These are phyloP conservation scores for Venustoraphidia nigricollis DNA, from an alignment of 2,888 invertebrate genomes.

Conservation along the genomic window DNA sequence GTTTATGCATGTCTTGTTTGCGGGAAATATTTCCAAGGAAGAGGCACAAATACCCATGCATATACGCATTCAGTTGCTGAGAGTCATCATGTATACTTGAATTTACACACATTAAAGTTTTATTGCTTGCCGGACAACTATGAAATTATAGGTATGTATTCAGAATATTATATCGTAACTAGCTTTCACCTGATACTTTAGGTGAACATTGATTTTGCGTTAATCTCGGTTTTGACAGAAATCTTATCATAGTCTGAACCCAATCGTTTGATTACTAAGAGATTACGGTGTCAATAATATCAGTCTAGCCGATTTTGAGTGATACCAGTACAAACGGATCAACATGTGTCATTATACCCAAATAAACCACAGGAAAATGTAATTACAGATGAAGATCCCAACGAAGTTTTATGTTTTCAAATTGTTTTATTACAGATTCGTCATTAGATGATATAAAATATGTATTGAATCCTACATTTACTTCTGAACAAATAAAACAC, in stretches of 20 bases:
- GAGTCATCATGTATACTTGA: constrained; percentile 94
- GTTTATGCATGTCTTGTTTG: constrained; percentile 99
- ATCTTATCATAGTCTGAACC: too few relatives aligned
- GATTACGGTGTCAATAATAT: too few relatives aligned
- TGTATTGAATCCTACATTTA: constrained; percentile 94
- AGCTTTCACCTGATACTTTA: not conserved
- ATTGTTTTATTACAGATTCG: constrained; percentile 46
- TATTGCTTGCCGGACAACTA: constrained; percentile 99
- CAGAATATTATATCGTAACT: not conserved
- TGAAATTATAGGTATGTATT: constrained; percentile 78
- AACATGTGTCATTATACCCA: too few relatives aligned
- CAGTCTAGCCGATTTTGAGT: too few relatives aligned
- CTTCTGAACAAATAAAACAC: constrained; percentile 61
- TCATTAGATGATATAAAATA: constrained; percentile 97
- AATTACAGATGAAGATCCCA: too few relatives aligned
- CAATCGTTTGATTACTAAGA: too few relatives aligned
- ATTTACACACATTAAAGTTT: constrained; percentile 90
- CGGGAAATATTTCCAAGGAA: constrained; percentile 95
- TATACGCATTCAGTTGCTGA: constrained; percentile 98
- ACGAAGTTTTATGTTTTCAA: not conserved
- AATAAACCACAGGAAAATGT: too few relatives aligned
- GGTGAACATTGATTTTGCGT: too few relatives aligned
- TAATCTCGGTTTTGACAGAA: too few relatives aligned
- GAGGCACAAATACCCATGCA: constrained; percentile 96
- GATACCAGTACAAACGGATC: too few relatives aligned